Evolutionary conservation across 1,140 invertebrate genomes (phyloP).

Genomic region (Drosophila funebris): DNA sequence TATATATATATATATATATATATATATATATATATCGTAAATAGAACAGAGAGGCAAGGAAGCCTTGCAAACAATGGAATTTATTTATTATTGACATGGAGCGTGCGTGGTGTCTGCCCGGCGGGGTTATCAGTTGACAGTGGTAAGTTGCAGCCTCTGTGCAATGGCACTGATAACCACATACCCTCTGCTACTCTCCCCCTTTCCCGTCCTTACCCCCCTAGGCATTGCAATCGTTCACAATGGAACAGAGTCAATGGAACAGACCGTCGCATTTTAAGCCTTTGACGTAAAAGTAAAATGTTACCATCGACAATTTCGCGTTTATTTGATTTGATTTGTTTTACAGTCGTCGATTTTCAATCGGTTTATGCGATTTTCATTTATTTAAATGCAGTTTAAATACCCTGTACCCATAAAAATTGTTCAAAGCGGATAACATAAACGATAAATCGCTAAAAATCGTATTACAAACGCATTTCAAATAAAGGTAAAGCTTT

Average conservation of each 20-base stretch:
- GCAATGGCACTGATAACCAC: slow-evolving; percentile 65
- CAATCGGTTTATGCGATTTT: slow-evolving; percentile 71
- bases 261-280: slow-evolving; percentile 30
- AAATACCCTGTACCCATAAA: slow-evolving; percentile 18
- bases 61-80: slow-evolving; percentile 69
- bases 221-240: not conserved
- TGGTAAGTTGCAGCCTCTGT: slow-evolving; percentile 54
- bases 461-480: not conserved
- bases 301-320: slow-evolving; percentile 16
- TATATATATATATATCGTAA: slow-evolving; percentile 5
- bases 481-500: not conserved
- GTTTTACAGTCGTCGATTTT: slow-evolving; percentile 31
- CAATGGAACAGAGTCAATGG: slow-evolving; percentile 14
- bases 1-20: slow-evolving; percentile 29
- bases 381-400: slow-evolving; percentile 68
- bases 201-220: not conserved
- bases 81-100: slow-evolving; percentile 79
- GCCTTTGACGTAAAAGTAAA: slow-evolving; percentile 54
- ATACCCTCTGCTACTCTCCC: not conserved
- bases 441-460: not conserved
- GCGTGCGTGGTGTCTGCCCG: slow-evolving; percentile 39
- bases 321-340: slow-evolving; percentile 56
- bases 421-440: not conserved
- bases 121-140: slow-evolving; percentile 71
- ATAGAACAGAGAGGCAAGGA: slow-evolving; percentile 31